Conservation (phyloP, 2,113 vertebrate species). For the Athene noctua region DNA sequence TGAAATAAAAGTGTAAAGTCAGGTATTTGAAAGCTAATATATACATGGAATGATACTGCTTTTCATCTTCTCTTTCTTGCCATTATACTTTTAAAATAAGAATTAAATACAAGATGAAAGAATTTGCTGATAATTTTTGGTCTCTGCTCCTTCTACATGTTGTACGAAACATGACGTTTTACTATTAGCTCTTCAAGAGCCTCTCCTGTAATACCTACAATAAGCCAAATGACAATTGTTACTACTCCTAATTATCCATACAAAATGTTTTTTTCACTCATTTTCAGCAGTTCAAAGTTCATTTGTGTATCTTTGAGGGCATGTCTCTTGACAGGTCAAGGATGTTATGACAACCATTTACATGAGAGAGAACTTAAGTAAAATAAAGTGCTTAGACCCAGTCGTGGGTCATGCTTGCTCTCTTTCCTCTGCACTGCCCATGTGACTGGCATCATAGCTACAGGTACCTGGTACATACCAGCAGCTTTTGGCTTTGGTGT, state of each 20-base stretch:
- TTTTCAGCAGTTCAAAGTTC: not conserved
- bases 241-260: not conserved
- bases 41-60: not conserved
- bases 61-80: not conserved
- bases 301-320: not conserved
- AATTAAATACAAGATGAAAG: not conserved
- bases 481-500: not conserved
- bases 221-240: not conserved
- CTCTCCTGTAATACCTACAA: not conserved
- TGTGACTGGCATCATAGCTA: rapidly evolving
- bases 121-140: not conserved
- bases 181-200: not conserved
- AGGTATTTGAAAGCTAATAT: not conserved
- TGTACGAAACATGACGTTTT: not conserved
- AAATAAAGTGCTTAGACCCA: not conserved
- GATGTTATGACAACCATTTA: not conserved
- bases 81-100: not conserved
- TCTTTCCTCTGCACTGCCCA: not conserved
- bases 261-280: not conserved
- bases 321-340: not conserved
- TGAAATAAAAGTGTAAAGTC: not conserved
- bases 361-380: not conserved
- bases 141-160: not conserved
- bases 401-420: not conserved
- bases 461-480: not conserved